Percentiles rank a stretch among this genome's conserved stretches.
These are phyloP conservation scores for Clistopyga incitator DNA, from an alignment of 2,888 invertebrate species.

Conservation along the genomic window DNA sequence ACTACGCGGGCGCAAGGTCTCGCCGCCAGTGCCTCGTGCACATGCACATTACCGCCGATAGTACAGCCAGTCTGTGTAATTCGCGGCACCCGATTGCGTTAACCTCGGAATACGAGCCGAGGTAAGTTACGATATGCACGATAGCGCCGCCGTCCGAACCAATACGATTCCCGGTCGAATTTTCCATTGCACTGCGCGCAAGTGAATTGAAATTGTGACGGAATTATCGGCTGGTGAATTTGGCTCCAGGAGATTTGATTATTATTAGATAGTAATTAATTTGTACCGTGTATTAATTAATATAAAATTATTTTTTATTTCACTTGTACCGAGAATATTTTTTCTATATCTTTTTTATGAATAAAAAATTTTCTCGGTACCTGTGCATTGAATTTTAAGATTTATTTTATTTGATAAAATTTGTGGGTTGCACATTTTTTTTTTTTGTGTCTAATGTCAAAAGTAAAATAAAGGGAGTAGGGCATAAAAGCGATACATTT, in stretches of 20 bases:
- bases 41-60: conserved; percentile 39
- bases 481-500: too few relatives aligned
- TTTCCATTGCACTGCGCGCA: background rate
- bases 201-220: conserved; percentile 5
- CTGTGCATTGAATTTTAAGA: too few relatives aligned
- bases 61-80: conserved; percentile 33
- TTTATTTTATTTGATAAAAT: too few relatives aligned
- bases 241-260: too few relatives aligned
- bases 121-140: conserved; percentile 34
- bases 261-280: background rate
- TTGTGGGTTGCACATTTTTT: too few relatives aligned
- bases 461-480: too few relatives aligned
- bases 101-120: conserved; percentile 60
- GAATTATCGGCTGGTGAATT: background rate
- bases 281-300: too few relatives aligned
- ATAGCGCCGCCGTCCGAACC: conserved; percentile 15
- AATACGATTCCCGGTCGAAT: conserved; percentile 23
- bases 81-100: conserved; percentile 65
- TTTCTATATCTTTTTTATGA: too few relatives aligned
- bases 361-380: too few relatives aligned
- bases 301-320: too few relatives aligned
- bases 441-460: too few relatives aligned
- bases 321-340: too few relatives aligned
- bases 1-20: conserved; percentile 61
- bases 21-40: conserved; percentile 23